Conservation (phyloP, 2,888 invertebrate species). For the Teleiodes luculella region DNA sequence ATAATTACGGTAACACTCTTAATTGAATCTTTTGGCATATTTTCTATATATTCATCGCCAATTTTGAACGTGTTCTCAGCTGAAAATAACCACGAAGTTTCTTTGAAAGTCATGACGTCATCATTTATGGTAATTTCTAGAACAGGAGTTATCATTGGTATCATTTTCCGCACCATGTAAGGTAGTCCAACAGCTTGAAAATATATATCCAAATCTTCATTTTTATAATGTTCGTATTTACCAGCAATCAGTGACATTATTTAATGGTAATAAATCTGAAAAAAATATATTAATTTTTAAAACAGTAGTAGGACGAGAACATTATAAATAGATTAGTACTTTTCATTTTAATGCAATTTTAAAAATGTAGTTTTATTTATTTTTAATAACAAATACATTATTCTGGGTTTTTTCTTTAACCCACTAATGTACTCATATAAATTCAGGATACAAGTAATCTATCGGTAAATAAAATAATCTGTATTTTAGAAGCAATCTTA, state of each 20-base stretch:
- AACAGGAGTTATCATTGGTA: constrained; percentile 63
- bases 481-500: no score
- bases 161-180: constrained; percentile 74
- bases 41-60: constrained; percentile 74
- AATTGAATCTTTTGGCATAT: constrained; percentile 60
- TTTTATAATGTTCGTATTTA: constrained; percentile 69
- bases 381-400: no score
- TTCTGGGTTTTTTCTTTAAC: no score
- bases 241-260: constrained; percentile 37
- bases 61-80: constrained; percentile 60
- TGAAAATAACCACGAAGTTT: constrained; percentile 60
- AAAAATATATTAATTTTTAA: not conserved
- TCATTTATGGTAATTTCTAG: constrained; percentile 62
- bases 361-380: no score
- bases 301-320: no score
- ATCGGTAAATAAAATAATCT: no score
- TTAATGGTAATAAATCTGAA: constrained; percentile 4
- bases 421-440: no score
- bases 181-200: constrained; percentile 75
- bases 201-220: constrained; percentile 76
- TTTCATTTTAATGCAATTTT: no score
- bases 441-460: no score
- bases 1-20: constrained; percentile 26
- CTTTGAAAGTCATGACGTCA: constrained; percentile 68
- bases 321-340: no score